Evolutionary conservation across 2,113 vertebrate species (phyloP).

Genomic region (Cephalophus harveyi): DNA sequence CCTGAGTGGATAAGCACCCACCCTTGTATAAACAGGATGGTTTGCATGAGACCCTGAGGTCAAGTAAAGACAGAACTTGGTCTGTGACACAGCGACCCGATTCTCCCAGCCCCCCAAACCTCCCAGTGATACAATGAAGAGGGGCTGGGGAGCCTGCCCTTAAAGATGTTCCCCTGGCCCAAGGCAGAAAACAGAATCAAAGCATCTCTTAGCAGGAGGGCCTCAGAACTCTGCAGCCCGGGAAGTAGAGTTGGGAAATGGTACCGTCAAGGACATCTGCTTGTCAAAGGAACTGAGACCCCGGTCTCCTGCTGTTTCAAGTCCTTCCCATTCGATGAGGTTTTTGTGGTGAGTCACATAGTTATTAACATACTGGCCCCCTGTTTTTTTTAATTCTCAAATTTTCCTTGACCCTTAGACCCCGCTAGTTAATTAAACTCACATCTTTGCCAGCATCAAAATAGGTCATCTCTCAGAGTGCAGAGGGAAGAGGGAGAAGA

Average conservation of each 20-base stretch:
- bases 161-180: neutral
- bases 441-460: conserved; percentile 24
- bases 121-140: neutral
- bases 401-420: conserved; percentile 24
- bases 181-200: neutral
- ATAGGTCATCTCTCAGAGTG: neutral
- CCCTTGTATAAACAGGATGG: neutral
- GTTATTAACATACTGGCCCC: neutral
- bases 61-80: neutral
- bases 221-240: neutral
- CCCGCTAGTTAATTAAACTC: conserved; percentile 31
- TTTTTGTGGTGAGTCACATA: neutral
- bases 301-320: neutral
- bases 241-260: neutral
- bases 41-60: neutral
- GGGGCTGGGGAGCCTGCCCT: neutral
- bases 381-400: neutral
- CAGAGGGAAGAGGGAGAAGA: neutral
- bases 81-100: neutral
- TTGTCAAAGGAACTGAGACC: neutral
- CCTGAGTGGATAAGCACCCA: neutral
- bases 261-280: neutral
- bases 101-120: neutral
- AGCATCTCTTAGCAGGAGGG: neutral
- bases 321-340: neutral